phyloP scores from a whole-genome alignment of 2,888 invertebrate genomes.

The Adelognathus sp. region DNA sequence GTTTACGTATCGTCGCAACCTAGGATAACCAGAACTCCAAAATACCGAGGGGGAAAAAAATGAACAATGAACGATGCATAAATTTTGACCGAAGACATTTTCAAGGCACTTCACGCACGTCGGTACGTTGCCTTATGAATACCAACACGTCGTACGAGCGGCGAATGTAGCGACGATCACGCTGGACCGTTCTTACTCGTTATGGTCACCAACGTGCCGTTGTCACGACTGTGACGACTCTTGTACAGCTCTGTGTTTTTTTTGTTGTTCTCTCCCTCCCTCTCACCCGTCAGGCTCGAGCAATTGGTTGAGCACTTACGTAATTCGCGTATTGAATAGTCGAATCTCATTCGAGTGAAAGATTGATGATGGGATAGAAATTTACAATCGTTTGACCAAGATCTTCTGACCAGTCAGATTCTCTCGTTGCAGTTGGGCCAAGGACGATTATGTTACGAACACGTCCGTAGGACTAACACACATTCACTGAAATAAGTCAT shows the following conservation, averaged over 20 bases:
- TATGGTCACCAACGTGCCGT: not conserved
- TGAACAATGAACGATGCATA: not conserved
- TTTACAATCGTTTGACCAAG: constrained; percentile 8
- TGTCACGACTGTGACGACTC: not conserved
- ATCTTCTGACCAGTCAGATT: not conserved
- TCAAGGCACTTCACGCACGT: not conserved
- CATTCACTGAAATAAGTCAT: too few relatives aligned
- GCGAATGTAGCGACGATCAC: not conserved
- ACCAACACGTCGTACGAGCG: not conserved
- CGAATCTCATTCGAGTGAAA: constrained; percentile 24
- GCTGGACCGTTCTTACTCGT: not conserved
- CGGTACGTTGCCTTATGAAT: not conserved
- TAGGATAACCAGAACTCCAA: not conserved
- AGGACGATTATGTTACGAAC: not conserved
- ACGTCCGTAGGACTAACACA: not conserved
- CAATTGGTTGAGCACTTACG: not conserved
- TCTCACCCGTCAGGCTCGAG: not conserved
- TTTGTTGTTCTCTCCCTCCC: not conserved
- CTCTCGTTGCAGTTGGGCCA: not conserved
- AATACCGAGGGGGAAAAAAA: not conserved
- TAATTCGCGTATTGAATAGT: constrained; percentile 25
- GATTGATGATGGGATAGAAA: constrained; percentile 43
- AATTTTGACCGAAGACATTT: not conserved
- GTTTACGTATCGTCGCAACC: not conserved
- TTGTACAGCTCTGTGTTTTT: not conserved